phyloP scores from a whole-genome alignment of 2,888 invertebrate species.

The Pyralis farinalis region DNA sequence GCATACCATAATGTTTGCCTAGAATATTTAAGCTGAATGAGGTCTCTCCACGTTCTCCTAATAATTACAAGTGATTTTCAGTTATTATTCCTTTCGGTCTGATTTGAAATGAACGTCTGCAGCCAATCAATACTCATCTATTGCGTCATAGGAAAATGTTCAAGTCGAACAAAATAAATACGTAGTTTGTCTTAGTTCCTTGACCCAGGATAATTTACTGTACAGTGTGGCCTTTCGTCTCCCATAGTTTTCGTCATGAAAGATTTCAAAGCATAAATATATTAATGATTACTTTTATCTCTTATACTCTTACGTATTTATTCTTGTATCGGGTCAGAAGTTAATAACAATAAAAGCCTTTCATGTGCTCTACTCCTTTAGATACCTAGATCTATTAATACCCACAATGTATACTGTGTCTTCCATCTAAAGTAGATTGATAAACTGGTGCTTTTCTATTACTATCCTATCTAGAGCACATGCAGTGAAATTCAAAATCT shows the following conservation, averaged over 20 bases:
- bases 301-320: no score
- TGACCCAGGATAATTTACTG: constrained; percentile 39
- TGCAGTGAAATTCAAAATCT: no score
- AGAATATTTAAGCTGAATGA: background rate
- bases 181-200: constrained; percentile 52
- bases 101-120: constrained; percentile 9
- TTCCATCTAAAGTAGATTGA: no score
- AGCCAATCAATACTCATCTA: constrained; percentile 48
- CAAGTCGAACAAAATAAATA: constrained; percentile 30
- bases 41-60: background rate
- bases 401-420: no score
- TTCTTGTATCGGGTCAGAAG: no score
- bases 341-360: no score
- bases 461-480: no score
- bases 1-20: background rate
- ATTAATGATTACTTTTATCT: no score
- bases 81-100: constrained; percentile 1
- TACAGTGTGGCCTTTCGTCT: constrained; percentile 23
- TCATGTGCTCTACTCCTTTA: no score
- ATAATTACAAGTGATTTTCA: background rate
- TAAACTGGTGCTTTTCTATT: no score
- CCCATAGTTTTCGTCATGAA: background rate
- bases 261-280: no score
- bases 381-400: no score
- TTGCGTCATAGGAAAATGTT: constrained; percentile 50